phyloP scores from a whole-genome alignment of 2,113 vertebrate genomes.

The Pantherophis guttatus region DNA sequence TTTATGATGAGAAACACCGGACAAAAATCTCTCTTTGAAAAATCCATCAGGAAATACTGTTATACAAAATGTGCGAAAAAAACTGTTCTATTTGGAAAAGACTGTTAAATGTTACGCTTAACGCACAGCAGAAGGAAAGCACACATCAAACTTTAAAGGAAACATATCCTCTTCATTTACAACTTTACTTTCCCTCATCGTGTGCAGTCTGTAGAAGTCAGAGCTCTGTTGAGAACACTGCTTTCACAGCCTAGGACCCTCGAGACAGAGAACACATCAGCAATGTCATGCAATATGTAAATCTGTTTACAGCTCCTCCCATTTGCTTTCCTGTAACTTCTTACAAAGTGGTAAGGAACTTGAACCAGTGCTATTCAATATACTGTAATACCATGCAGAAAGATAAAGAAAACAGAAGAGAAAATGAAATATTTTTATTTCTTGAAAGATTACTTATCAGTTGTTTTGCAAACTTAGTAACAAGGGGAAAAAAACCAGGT shows the following conservation, averaged over 20 bases:
- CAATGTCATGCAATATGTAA: constrained; percentile 13
- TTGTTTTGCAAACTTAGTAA: background rate
- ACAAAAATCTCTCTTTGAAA: constrained; percentile 74
- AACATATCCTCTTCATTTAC: constrained; percentile 50
- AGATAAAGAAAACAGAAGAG: background rate
- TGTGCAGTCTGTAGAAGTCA: constrained; percentile 42
- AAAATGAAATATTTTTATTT: background rate
- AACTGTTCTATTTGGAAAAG: background rate
- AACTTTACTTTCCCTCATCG: constrained; percentile 50
- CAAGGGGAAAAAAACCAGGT: background rate
- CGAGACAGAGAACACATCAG: background rate
- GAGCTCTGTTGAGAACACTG: constrained; percentile 34
- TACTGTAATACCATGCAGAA: background rate
- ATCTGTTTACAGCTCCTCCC: background rate
- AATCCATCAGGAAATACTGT: constrained; percentile 68
- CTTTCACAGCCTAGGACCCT: constrained; percentile 3
- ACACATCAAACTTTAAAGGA: constrained; percentile 50
- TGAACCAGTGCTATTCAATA: background rate
- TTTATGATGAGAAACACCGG: constrained; percentile 77
- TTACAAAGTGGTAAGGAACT: background rate
- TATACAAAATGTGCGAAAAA: background rate
- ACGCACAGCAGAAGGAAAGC: constrained; percentile 70
- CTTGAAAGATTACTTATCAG: background rate
- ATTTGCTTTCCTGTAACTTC: constrained; percentile 11
- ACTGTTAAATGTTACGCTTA: constrained; percentile 46